Base-by-base conservation (phyloP, 2,888 invertebrate genomes). In the Meliscaeva auricollis region DNA sequence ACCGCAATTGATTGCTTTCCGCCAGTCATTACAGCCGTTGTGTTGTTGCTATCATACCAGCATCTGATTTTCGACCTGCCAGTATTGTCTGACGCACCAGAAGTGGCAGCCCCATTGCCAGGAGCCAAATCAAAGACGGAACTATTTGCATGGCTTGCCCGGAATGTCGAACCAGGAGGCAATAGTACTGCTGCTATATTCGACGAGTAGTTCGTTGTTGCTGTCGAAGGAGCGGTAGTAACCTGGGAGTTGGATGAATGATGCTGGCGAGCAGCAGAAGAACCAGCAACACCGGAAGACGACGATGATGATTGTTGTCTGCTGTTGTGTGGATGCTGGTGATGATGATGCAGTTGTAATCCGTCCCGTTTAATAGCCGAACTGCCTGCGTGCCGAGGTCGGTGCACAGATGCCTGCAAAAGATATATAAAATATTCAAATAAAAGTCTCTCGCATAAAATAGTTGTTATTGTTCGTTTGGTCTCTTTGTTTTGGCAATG, bases 401-500 rank as follows among this genome's bases (percentile, higher is more conserved):
- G 89, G 87, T 90, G 90, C 76, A 90, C 90, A 44, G 90, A 90
- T 58, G 90, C 90, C 90, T 90, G 64, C 7, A 87, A 88, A 38
- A 54, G 22, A 70, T 41, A 44, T n/a, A 41, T 6, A 54, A 76
- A 75, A 68, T 48, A 69, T 52, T 76, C 75, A 62, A 72, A 75
- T 83, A 56, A 73, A 69, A 56, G 62, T 64, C 58, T 54, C 62
- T 44, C 46, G 60, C 73, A 73, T 70, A 69, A 73, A 78, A 35
- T 62, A 64, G 75, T 69, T 75, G 15, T 62, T 26, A 17, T 66
- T 66, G 66, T 66, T 52, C 32, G 48, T 8, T 38, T 3, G 35
- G 35, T 38, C 9, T 38, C 7, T 38, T 35, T 13, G 0, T 26
- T 46, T 62, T 58, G 44, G 75, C 52, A 66, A 46, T 56, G 35